These are phyloP conservation scores for Dryobota labecula DNA, from an alignment of 2,888 invertebrate genomes.

Conservation along the genomic window DNA sequence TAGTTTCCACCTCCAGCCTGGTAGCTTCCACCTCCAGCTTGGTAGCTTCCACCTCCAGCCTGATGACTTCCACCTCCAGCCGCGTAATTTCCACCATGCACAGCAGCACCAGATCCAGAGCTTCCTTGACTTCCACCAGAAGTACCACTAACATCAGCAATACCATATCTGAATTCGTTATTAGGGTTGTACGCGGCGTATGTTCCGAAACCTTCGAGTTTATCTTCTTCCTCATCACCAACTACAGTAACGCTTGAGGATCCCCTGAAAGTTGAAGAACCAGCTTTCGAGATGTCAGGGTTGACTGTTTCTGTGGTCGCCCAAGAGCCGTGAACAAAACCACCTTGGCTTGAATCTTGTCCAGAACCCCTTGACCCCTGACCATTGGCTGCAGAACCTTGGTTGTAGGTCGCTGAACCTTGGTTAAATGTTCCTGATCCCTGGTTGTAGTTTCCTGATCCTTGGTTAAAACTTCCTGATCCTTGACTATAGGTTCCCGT, in stretches of 20 bases:
- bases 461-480: constrained; percentile 33
- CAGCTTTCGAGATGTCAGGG: constrained; percentile 84
- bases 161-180: constrained; percentile 84
- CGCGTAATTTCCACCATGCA: constrained; percentile 61
- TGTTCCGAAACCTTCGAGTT: constrained; percentile 81
- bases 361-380: constrained; percentile 50
- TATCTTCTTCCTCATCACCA: constrained; percentile 84
- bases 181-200: constrained; percentile 83
- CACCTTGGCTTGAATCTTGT: constrained; percentile 47
- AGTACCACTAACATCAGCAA: constrained; percentile 80
- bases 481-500: constrained; percentile 35
- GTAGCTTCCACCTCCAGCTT: constrained; percentile 62
- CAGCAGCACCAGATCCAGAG: constrained; percentile 56
- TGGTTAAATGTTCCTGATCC: constrained; percentile 36
- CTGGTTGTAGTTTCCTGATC: constrained; percentile 29
- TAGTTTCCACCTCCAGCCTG: constrained; percentile 62
- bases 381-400: constrained; percentile 46
- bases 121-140: constrained; percentile 60
- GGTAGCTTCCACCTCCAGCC: constrained; percentile 57
- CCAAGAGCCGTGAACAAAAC: constrained; percentile 83
- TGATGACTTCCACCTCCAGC: constrained; percentile 57
- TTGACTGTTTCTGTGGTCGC: constrained; percentile 88
- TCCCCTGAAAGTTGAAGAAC: constrained; percentile 80
- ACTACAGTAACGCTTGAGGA: constrained; percentile 81
- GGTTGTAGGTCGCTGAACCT: constrained; percentile 47